Conservation (phyloP, 2,113 vertebrate species). For the Tachuris rubrigastra region DNA sequence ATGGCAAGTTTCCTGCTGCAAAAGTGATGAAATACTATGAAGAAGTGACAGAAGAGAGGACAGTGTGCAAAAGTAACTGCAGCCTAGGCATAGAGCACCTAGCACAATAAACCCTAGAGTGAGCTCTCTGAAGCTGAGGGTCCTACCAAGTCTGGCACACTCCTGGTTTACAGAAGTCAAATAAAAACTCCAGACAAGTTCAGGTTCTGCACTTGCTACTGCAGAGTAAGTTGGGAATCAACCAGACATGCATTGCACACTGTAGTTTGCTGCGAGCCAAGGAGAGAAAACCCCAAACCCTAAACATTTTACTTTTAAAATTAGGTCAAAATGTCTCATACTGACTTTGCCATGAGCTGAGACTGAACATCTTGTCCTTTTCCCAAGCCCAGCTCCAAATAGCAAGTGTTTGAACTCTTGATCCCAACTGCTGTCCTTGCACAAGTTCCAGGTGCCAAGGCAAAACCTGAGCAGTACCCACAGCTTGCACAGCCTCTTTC, state of each 20-base stretch:
- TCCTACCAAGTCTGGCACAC: neutral
- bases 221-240: neutral
- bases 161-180: too few relatives aligned
- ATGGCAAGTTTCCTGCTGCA: neutral
- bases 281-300: neutral
- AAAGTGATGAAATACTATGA: neutral
- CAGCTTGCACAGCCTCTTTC: neutral
- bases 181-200: too few relatives aligned
- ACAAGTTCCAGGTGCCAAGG: neutral
- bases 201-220: neutral
- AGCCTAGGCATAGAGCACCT: accelerated
- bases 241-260: accelerated
- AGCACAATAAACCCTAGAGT: accelerated
- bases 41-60: neutral
- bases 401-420: neutral
- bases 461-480: neutral
- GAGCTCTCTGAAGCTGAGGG: neutral
- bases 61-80: neutral
- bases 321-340: neutral
- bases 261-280: neutral
- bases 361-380: neutral
- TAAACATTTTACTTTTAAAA: neutral
- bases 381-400: neutral
- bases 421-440: neutral
- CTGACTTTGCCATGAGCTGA: neutral